Evolutionary conservation across 2,797 vertebrate species (phyloP).

Genomic region (Pygocentrus nattereri): DNA sequence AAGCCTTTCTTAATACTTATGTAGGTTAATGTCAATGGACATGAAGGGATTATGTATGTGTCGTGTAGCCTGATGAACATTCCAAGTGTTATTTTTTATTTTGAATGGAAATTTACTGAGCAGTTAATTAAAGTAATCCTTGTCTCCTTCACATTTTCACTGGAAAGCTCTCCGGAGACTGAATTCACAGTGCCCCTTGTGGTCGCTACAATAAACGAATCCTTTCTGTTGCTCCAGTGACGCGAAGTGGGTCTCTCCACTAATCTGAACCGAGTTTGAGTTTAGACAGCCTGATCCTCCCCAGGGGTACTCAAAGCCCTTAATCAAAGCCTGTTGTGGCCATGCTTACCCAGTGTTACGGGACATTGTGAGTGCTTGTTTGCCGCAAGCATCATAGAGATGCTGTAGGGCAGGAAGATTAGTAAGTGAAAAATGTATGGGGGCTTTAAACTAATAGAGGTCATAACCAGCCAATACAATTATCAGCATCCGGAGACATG

Average conservation of each 20-base stretch:
- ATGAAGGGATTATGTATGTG: too few relatives aligned
- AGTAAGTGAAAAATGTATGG: constrained; percentile 14
- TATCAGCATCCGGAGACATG: constrained; percentile 5
- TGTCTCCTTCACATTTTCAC: constrained; percentile 10
- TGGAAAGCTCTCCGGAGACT: constrained; percentile 9
- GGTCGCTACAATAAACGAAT: constrained; percentile 15
- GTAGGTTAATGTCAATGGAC: too few relatives aligned
- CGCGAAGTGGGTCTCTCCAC: constrained; percentile 17
- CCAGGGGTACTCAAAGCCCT: constrained; percentile 32
- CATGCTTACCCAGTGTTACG: constrained; percentile 21
- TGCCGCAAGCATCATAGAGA: not conserved
- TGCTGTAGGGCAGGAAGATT: not conserved
- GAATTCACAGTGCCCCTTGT: not conserved
- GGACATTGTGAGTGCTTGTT: not conserved
- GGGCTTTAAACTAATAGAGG: constrained; percentile 23
- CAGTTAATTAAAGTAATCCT: not conserved
- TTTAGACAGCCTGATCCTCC: constrained; percentile 36
- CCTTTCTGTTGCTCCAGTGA: constrained; percentile 12
- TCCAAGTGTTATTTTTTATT: too few relatives aligned
- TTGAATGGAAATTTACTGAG: not conserved
- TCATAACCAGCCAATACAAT: constrained; percentile 25
- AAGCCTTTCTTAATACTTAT: too few relatives aligned
- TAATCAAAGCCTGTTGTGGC: constrained; percentile 43
- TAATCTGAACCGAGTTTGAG: constrained; percentile 42
- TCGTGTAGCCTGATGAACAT: too few relatives aligned